phyloP scores from a whole-genome alignment of 2,797 vertebrate species.

The Notoglanidium macrostoma region DNA sequence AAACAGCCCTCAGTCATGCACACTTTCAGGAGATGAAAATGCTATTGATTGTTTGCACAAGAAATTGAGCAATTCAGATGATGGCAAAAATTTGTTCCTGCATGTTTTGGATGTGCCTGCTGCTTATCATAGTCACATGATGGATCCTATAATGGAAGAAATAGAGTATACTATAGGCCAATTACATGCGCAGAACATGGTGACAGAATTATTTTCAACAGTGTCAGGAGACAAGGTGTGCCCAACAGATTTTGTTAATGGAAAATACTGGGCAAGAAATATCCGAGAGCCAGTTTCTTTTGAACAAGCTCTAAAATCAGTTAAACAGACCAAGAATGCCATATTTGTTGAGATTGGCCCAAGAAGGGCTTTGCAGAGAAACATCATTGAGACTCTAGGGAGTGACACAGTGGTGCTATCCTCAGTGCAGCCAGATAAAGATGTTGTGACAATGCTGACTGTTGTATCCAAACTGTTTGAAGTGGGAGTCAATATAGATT shows the following conservation, averaged over 20 bases:
- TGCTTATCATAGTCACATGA: constrained; percentile 86
- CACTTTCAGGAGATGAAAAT: constrained; percentile 78
- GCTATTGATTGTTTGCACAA: constrained; percentile 62
- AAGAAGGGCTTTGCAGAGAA: constrained; percentile 75
- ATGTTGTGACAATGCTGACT: constrained; percentile 71
- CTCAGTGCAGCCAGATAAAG: constrained; percentile 73
- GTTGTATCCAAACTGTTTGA: constrained; percentile 73
- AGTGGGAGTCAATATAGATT: constrained; percentile 71
- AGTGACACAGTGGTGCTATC: constrained; percentile 69
- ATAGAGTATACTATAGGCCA: constrained; percentile 68
- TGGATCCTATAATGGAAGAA: constrained; percentile 79
- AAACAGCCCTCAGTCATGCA: constrained; percentile 83
- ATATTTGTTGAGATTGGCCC: constrained; percentile 87
- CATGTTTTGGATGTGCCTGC: constrained; percentile 75
- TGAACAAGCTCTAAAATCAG: constrained; percentile 69
- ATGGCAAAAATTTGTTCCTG: constrained; percentile 77
- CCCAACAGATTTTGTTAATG: constrained; percentile 74
- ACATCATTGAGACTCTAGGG: constrained; percentile 82
- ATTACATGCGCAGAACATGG: constrained; percentile 61
- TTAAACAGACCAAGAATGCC: constrained; percentile 65
- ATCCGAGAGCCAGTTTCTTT: constrained; percentile 82
- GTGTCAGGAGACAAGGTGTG: constrained; percentile 73
- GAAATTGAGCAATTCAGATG: constrained; percentile 64
- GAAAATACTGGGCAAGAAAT: constrained; percentile 83
- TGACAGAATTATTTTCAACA: constrained; percentile 80